Conservation (phyloP, 2,888 invertebrate species). For the Drosophila picticornis region DNA sequence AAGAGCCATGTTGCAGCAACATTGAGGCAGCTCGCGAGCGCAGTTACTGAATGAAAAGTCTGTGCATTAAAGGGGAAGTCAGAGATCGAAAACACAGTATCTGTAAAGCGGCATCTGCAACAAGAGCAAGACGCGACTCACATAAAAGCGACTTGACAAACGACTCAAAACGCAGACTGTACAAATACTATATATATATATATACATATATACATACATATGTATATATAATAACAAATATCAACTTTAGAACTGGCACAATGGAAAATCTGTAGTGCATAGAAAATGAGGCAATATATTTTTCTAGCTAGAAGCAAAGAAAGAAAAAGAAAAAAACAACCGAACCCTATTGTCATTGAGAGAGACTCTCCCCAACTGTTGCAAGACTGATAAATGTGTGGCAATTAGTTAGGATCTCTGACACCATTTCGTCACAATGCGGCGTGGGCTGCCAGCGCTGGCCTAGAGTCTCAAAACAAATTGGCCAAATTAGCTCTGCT, state of each 20-base stretch:
- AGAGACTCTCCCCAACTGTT: conserved; percentile 29
- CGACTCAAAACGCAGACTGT: conserved; percentile 12
- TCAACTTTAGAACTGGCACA: conserved; percentile 41
- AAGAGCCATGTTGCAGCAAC: conserved; percentile 29
- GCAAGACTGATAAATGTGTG: conserved; percentile 74
- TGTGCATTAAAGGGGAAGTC: conserved; percentile 58
- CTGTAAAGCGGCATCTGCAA: conserved; percentile 57
- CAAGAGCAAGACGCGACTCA: conserved; percentile 14
- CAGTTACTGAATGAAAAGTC: conserved; percentile 69
- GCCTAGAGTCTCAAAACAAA: conserved; percentile 48
- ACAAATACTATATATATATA: conserved; percentile 20
- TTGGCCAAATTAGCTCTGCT: conserved; percentile 59
- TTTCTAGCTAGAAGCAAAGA: conserved; percentile 45
- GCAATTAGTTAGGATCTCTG: conserved; percentile 74
- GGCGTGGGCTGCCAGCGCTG: conserved; percentile 4
- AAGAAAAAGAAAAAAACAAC: background rate
- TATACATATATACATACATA: background rate
- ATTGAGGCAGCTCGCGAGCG: background rate
- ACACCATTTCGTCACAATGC: conserved; percentile 75
- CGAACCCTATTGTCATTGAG: conserved; percentile 7
- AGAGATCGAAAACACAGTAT: conserved; percentile 52
- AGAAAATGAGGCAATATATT: conserved; percentile 54
- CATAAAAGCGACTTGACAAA: conserved; percentile 20
- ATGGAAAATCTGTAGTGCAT: conserved; percentile 61
- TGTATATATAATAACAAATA: conserved; percentile 41